Base-by-base conservation (phyloP, 37 sponge, comb jelly and placozoan genomes). In the Bolinopsis microptera region DNA sequence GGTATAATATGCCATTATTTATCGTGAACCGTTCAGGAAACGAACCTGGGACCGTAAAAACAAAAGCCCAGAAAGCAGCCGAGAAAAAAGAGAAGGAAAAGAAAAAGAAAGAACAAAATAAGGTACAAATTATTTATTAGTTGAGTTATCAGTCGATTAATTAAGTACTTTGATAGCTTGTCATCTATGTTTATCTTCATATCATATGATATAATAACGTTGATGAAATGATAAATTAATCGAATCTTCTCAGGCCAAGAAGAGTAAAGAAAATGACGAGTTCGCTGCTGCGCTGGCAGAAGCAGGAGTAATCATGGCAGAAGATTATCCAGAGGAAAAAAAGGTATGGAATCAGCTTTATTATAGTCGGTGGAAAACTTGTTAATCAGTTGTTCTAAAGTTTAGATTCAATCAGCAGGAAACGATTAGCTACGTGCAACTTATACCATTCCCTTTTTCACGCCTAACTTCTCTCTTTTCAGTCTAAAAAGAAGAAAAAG, bases 11-110 rank as follows among this genome's bases (percentile, higher is more conserved):
- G n/a, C n/a, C n/a, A n/a, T n/a, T n/a, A n/a, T n/a, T n/a, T n/a
- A n/a, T 5, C 13, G 13, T 48, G 13, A 48, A 48, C 13, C 61
- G 5, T 48, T 48, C 13, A 48, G 61, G 13, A 13, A 48, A 5
- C 0, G 90, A 86, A 27, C 38, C 32, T 22, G 90, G 90, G 36
- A 93, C 93, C 21, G 92, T 94, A 31, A 94, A 94, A 40, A 92
- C 94, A 8, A 76, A 75, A 24, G 94, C 94, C 33, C 93, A 94
- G 32, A 95, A 95, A 94, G 93, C 94, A 21, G 94, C 92, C 18
- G 92, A 94, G 61, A 95, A 94, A 35, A 94, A 95, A 33, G 92
- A 94, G 25, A 41, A 32, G 34, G 93, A 76, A 35, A 94, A 69
- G 74, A 86, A 92, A 30, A 83, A 86, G 92, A 94, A 37, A 26